Evolutionary conservation across 2,113 vertebrate species (phyloP), one percentile per base, ranked within the genome.

Genomic region (Campylorhamphus procurvoides): DNA sequence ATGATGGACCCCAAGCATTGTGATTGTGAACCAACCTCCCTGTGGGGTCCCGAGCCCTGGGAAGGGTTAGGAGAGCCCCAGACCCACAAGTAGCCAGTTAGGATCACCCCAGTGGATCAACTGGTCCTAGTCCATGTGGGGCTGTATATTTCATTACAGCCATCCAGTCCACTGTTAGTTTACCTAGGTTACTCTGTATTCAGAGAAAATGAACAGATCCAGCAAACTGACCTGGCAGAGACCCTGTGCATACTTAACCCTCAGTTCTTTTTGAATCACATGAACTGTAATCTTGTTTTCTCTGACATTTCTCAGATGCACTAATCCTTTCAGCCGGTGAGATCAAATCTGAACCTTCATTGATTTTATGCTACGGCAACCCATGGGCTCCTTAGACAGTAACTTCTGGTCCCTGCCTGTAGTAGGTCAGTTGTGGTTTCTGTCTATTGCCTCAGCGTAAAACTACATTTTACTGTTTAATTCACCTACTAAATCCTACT

Each of bases 251-350:
- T 96, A 60, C 35, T 71, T 95, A 93, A 88, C 71, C 75, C 42
- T 44, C 78, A 50, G 62, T 84, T 94, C 82, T 80, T 93, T 89
- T 88, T 89, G 64, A 66, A 95, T 92, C 91, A 95, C 88, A 89
- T 95, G 85, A 27, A 39, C 67, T 59, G 23, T 95, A 96, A 97
- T 97, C 94, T 95, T 94, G 81, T 91, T 93, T 77, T 69, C 84
- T 90, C 85, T 85, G 80, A 89, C 83, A 81, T 95, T 96, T 93
- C 84, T 94, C 83, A 96, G 87, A 93, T 79, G 44, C n/a, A 68
- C 58, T 95, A 95, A 94, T 96, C 91, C 89, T 95, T 94, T 95
- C 85, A 87, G 82, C 60, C 69, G 44, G 29, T 20, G 46, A 87
- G 79, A 93, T 52, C 74, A 95, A 80, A 87, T 56, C 52, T 63